Base-by-base conservation (phyloP, 2,888 invertebrate species). In the Ceraclea dissimilis region DNA sequence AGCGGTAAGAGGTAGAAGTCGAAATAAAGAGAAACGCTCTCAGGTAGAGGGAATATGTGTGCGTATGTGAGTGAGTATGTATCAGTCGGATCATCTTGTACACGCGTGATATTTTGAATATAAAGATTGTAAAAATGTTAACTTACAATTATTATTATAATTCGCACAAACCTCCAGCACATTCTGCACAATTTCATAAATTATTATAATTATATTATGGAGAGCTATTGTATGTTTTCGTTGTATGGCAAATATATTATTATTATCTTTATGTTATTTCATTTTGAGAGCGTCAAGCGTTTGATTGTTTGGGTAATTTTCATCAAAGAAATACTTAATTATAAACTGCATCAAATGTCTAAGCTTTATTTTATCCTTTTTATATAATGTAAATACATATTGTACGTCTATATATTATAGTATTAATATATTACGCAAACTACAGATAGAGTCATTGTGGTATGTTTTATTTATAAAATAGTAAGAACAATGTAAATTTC, bases 121-220 rank as follows among this genome's bases (percentile, higher is more conserved):
- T n/a, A n/a, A 39, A 8, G 5, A 39, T 39, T 39, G 39, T 39
- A 39, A 8, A 39, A 26, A 26, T 26, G 26, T 6, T 26, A 6
- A 26, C 26, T 39, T 39, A n/a, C 13, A 8, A 13, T 39, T 4
- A 13, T 39, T 39, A 16, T 39, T 39, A 26, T 26, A 39, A 39
- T 39, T 16, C 13, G 56, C 56, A 56, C 56, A 56, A 56, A 46
- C 18, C 46, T 44, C 19, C 16, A 18, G 56, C 55, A 53, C 52
- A 58, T 51, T 44, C 51, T 51, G 26, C 33, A 47, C 54, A 53
- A 22, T 33, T 47, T 47, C 46, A 8, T 39, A 39, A n/a, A 8
- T n/a, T 8, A 39, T 8, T 39, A 39, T 39, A 39, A n/a, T 39
- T 16, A 39, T 39, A 39, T 13, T 8, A 31, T 8, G 8, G 16